These are phyloP conservation scores for Graphium colonna DNA, from an alignment of 2,888 invertebrate species.

Conservation along the genomic window DNA sequence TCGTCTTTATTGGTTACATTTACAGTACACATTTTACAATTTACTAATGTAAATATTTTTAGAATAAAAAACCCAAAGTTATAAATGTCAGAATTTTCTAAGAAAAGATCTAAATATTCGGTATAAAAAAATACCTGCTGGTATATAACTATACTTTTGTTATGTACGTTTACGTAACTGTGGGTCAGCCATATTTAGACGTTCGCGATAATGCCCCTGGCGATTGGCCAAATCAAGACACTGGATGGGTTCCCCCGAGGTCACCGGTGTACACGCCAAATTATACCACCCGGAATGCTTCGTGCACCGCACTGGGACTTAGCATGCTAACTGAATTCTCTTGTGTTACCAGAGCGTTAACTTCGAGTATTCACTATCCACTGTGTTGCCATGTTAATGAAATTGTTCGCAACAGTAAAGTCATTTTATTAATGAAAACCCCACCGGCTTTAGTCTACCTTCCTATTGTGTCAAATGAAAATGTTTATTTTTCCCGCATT, in stretches of 20 bases:
- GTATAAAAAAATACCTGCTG: too few species aligned
- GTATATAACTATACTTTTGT: neutral
- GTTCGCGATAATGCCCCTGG: conserved; percentile 64
- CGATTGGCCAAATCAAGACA: conserved; percentile 58
- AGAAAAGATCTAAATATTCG: too few species aligned
- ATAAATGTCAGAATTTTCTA: too few species aligned
- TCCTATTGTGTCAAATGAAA: conserved; percentile 4
- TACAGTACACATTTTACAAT: too few species aligned
- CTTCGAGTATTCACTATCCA: conserved; percentile 9
- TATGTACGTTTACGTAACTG: neutral
- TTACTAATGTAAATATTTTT: too few species aligned
- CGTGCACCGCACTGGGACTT: neutral
- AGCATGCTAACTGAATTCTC: conserved; percentile 13
- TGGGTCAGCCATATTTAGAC: conserved; percentile 29
- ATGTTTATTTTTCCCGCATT: conserved; percentile 4
- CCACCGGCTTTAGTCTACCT: neutral
- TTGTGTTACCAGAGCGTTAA: conserved; percentile 11
- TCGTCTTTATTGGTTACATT: too few species aligned
- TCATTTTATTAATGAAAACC: conserved; percentile 18
- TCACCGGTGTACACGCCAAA: conserved; percentile 53
- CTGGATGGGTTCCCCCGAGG: conserved; percentile 43
- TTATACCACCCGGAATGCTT: conserved; percentile 43
- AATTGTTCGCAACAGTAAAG: neutral
- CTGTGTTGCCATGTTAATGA: conserved; percentile 14
- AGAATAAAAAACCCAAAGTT: too few species aligned